Base-by-base conservation (phyloP, 2,113 vertebrate genomes). In the Onychorhynchus coronatus region DNA sequence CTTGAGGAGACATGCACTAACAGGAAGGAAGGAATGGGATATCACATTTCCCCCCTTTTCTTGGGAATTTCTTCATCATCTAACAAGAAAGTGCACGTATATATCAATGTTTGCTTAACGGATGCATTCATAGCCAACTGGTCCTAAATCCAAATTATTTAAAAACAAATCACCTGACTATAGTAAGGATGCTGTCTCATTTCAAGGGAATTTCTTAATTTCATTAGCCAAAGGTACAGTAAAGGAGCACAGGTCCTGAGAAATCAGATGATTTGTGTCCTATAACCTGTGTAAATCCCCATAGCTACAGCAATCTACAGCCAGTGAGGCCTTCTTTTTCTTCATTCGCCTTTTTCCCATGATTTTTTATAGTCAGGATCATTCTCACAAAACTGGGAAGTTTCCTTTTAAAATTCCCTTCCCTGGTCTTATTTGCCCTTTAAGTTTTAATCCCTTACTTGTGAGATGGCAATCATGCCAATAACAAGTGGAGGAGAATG, bases 21-120 rank as follows among this genome's bases (percentile, higher is more conserved):
- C 0, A 0, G 62, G 66, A 14, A 73, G 19, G 8, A 14, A n/a
- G 39, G 15, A 89, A 61, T 1, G 0, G 42, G 10, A 5, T 42
- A 37, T 72, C 33, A n/a, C 0, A 0, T n/a, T 74, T 33, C 19
- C 13, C 50, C 11, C 7, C 22, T 53, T 44, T 31, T 47, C 46
- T 53, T 39, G 39, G 17, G 13, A 75, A 46, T 85, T 82, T 76
- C n/a, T 37, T 73, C 42, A 31, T 49, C 13, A 47, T 37, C 33
- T 67, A 62, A 67, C 14, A 53, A 47, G n/a, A 33, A 68, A 44
- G 33, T 1, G 9, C 23, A 66, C 0, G 0, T 37, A 39, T 12
- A 41, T 12, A 7, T n/a, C 14, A 28, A 5, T 2, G 12, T 53
- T 75, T 50, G 21, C 8, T 37, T 47, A 37, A 39, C 7, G 19